phyloP scores from a whole-genome alignment of 1,140 invertebrate species.

The Apocrypta bakeri region DNA sequence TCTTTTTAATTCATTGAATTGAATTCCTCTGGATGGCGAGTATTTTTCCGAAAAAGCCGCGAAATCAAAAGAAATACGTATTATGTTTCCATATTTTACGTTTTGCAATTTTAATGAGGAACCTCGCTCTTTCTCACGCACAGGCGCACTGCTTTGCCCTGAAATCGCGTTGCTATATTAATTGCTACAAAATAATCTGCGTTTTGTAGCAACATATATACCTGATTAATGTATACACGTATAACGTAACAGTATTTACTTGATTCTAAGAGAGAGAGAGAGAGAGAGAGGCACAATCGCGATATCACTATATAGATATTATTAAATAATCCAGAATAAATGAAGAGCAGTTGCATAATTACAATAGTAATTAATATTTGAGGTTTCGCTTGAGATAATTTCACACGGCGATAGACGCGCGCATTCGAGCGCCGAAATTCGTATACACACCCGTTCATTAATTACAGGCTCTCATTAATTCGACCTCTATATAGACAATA shows the following conservation, averaged over 20 bases:
- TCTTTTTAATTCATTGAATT: not conserved
- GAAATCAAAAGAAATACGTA: not conserved
- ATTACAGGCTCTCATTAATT: not conserved
- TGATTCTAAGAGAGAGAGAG: no score
- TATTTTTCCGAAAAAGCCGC: not conserved
- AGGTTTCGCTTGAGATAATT: not conserved
- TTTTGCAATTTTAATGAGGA: not conserved
- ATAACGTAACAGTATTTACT: no score
- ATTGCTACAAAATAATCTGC: not conserved
- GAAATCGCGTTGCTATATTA: not conserved
- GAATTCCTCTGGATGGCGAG: not conserved
- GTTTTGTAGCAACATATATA: not conserved
- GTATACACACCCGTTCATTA: not conserved
- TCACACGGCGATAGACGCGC: not conserved
- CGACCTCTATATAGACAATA: not conserved
- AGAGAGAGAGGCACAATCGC: not conserved
- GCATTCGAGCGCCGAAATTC: not conserved
- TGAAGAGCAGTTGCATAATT: not conserved
- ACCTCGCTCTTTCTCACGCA: not conserved
- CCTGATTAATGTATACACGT: no score
- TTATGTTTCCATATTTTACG: not conserved
- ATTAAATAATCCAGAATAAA: not conserved
- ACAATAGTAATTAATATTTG: conserved; percentile 13
- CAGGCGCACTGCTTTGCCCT: not conserved
- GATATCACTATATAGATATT: not conserved